Percentiles rank a stretch among this genome's conserved stretches.
phyloP scores from a whole-genome alignment of 2,113 vertebrate genomes.

The zebrafish (Danio rerio) region GRCz12tu NC_133184.1:39387501-39388000 shows the following conservation, averaged over 20 bases:
- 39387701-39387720: background rate
- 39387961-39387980: too few relatives aligned
- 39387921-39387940: background rate
- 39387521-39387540: constrained; percentile 28
- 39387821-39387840: background rate
- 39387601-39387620: background rate
- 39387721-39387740: background rate
- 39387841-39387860: too few relatives aligned
- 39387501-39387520: constrained; percentile 34
- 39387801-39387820: background rate
- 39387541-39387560: constrained; percentile 7
- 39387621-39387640: background rate
- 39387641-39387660: background rate
- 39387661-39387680: background rate
- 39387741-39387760: background rate
- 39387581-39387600: background rate
- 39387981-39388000: too few relatives aligned
- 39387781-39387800: background rate
- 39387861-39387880: background rate
- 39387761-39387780: background rate
- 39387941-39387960: too few relatives aligned
- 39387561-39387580: background rate
- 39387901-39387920: background rate
- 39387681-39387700: background rate
- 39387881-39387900: background rate